Evolutionary conservation across 2,113 vertebrate species (phyloP).

Genomic region (Urocynchramus pylzowi): DNA sequence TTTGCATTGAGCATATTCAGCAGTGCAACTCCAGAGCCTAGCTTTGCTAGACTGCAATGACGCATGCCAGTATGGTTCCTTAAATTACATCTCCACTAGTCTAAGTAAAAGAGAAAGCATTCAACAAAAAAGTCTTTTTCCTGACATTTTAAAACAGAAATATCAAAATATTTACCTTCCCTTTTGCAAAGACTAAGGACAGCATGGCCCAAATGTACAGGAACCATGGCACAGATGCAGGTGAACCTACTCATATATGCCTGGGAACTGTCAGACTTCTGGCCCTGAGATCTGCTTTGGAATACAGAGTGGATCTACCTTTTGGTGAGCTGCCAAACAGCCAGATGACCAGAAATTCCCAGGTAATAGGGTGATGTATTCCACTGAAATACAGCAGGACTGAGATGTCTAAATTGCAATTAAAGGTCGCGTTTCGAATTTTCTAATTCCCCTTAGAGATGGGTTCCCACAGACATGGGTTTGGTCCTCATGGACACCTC

Average conservation of each 20-base stretch:
- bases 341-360: not conserved
- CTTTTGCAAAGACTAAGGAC: not conserved
- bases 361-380: not conserved
- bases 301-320: not conserved
- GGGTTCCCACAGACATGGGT: not conserved
- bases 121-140: not conserved
- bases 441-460: not conserved
- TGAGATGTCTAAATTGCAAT: not conserved
- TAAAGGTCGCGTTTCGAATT: not conserved
- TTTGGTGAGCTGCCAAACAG: not conserved
- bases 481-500: not conserved
- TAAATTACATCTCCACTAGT: not conserved
- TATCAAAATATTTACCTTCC: not conserved
- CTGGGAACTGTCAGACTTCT: not conserved
- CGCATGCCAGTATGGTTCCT: not conserved
- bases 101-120: not conserved
- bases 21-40: not conserved
- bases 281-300: not conserved
- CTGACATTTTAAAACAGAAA: not conserved
- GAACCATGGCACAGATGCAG: not conserved
- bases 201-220: not conserved
- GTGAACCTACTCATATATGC: fast-evolving
- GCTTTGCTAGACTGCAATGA: not conserved
- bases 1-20: constrained; percentile 11
- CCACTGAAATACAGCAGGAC: not conserved